These are phyloP conservation scores for Trachelus tabidus DNA, from an alignment of 2,888 invertebrate genomes.

Conservation along the genomic window DNA sequence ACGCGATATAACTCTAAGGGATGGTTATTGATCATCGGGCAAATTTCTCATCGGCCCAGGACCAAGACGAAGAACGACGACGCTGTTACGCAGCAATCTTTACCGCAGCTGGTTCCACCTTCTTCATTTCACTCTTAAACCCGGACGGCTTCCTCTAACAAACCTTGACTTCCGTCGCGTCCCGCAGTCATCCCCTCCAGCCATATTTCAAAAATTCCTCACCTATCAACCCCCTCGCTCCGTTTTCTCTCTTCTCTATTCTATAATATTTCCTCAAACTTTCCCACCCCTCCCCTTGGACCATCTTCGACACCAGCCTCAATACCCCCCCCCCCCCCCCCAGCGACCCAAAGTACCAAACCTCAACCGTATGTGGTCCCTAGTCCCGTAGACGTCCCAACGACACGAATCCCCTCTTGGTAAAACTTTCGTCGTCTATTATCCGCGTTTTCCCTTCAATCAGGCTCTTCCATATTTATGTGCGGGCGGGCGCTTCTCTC, in stretches of 20 bases:
- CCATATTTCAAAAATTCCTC: conserved; percentile 5
- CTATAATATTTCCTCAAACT: conserved; percentile 4
- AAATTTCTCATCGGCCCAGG: conserved; percentile 16
- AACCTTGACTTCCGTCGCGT: not conserved
- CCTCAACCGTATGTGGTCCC: not conserved
- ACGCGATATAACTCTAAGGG: conserved; percentile 2
- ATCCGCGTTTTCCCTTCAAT: conserved; percentile 42
- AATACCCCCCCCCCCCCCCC: not conserved
- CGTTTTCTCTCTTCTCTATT: conserved; percentile 11
- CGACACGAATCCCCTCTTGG: not conserved
- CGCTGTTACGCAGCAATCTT: conserved; percentile 5
- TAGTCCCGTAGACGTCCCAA: not conserved
- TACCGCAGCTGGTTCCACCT: not conserved
- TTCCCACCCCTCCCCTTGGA: not conserved
- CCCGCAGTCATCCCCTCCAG: not conserved
- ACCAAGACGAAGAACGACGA: not conserved
- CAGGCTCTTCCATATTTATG: conserved; percentile 56
- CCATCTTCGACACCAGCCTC: not conserved
- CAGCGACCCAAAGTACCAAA: no score
- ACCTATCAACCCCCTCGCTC: conserved; percentile 9
- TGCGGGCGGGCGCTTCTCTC: conserved; percentile 33
- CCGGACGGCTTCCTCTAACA: not conserved
- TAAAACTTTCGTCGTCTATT: not conserved
- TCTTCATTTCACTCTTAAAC: not conserved
- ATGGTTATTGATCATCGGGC: conserved; percentile 29